phyloP scores from a whole-genome alignment of 2,113 vertebrate species.

The Eleginops maclovinus region DNA sequence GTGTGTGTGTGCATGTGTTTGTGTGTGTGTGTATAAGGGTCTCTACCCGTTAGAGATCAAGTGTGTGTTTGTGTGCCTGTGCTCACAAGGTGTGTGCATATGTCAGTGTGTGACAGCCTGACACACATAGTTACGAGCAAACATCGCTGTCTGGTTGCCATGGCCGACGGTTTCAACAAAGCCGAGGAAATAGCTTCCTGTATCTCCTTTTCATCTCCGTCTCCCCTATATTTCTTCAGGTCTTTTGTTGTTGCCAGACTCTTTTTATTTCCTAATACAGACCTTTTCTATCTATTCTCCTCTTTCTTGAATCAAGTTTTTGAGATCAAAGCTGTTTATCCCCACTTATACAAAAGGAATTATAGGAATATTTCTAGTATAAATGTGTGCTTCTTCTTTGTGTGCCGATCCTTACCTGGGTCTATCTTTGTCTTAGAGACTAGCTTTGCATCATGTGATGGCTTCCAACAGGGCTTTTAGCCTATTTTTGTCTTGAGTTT shows the following conservation, averaged over 20 bases:
- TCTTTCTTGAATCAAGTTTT: not conserved
- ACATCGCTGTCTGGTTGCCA: conserved; percentile 58
- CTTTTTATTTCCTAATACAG: rapidly evolving
- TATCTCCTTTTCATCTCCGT: conserved; percentile 41
- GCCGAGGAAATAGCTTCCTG: conserved; percentile 42
- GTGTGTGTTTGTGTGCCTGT: conserved; percentile 11
- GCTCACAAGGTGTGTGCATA: conserved; percentile 20
- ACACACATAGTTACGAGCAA: conserved; percentile 32
- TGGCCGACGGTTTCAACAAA: conserved; percentile 37
- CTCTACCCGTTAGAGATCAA: not conserved
- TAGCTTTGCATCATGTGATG: conserved; percentile 18
- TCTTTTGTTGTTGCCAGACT: not conserved
- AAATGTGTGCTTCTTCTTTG: not conserved
- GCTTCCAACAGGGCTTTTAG: conserved; percentile 19
- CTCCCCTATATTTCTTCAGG: not conserved
- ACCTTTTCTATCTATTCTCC: not conserved
- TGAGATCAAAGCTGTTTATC: not conserved
- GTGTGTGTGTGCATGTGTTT: not conserved
- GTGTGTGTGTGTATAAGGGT: not conserved
- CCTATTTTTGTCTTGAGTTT: conserved; percentile 52
- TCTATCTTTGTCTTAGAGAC: conserved; percentile 24
- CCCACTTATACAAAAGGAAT: not conserved
- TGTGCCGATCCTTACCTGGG: conserved; percentile 2
- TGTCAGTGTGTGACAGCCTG: conserved; percentile 36
- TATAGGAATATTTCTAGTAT: not conserved